Percentiles rank a stretch among this genome's conserved stretches.
Conservation (phyloP, 2,797 vertebrate species). For the Rhabdophis nuchalis region DNA sequence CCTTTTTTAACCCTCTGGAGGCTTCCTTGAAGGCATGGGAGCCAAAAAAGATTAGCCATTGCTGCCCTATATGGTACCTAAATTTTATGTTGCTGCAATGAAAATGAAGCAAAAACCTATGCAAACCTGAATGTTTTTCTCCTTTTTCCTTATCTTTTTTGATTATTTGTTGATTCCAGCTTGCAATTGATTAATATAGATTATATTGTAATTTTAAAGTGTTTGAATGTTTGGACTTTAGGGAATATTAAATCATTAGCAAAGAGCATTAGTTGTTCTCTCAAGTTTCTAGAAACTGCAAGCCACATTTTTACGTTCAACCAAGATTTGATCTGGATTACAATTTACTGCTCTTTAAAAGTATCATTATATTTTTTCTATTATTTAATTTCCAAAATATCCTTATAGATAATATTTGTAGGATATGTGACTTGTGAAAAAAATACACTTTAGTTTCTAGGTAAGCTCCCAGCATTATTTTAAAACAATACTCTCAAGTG, state of each 20-base stretch:
- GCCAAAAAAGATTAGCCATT: too few relatives aligned
- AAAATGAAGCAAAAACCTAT: neutral
- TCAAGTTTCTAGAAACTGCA: neutral
- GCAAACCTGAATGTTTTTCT: neutral
- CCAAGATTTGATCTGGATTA: neutral
- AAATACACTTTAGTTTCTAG: neutral
- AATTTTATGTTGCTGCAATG: neutral
- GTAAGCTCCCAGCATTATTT: neutral
- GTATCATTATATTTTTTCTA: neutral
- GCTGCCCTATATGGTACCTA: neutral
- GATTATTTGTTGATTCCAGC: neutral
- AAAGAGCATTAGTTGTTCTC: neutral
- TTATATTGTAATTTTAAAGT: neutral
- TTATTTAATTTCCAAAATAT: neutral
- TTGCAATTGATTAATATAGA: neutral
- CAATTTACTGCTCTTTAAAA: neutral
- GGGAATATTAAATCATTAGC: neutral
- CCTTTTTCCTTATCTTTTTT: neutral
- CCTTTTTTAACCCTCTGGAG: too few relatives aligned
- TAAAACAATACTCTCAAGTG: neutral
- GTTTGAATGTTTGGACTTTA: neutral
- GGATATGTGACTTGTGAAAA: neutral
- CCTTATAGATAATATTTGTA: neutral
- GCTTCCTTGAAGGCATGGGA: too few relatives aligned
- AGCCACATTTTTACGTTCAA: neutral